These are phyloP conservation scores for Acleris laterana DNA, from an alignment of 2,888 invertebrate species.

Conservation along the genomic window DNA sequence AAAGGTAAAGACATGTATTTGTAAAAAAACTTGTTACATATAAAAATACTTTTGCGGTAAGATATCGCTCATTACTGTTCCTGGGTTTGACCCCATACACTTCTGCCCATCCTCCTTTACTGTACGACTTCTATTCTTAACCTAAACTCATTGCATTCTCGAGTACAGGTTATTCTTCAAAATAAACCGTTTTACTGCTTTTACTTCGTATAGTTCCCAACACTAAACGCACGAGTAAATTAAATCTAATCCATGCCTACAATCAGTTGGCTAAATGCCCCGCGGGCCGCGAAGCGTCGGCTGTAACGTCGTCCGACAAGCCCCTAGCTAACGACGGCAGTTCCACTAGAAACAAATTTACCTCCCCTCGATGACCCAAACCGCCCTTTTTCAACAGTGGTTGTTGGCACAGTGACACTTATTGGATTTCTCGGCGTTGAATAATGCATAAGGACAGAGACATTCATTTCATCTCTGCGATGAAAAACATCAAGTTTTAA, in stretches of 20 bases:
- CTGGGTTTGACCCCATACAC: too few species aligned
- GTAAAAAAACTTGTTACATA: too few species aligned
- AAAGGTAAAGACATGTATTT: too few species aligned
- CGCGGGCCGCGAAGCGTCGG: constrained; percentile 7
- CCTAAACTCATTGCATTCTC: too few species aligned
- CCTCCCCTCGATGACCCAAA: constrained; percentile 38
- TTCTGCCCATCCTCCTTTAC: too few species aligned
- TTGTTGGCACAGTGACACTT: constrained; percentile 65
- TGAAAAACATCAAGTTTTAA: constrained; percentile 22
- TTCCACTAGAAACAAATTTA: constrained; percentile 36
- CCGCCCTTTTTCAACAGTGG: constrained; percentile 52
- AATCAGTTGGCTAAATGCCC: constrained; percentile 13
- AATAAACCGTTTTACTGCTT: too few species aligned
- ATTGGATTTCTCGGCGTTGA: constrained; percentile 62
- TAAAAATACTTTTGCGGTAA: too few species aligned
- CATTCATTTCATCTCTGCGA: constrained; percentile 30
- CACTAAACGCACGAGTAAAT: background rate
- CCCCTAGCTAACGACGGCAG: constrained; percentile 32
- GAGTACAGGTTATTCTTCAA: too few species aligned
- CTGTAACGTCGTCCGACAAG: constrained; percentile 19
- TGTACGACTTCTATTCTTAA: too few species aligned
- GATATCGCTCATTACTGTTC: too few species aligned
- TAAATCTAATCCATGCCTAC: constrained; percentile 9
- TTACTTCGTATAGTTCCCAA: background rate
- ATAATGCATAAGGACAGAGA: constrained; percentile 55